Evolutionary conservation across 2,113 vertebrate species (phyloP).

Genomic region (western clawed frog (Xenopus tropicalis)): UCB_Xtro_10.0 CM004448.2:44951001-44951500

Average conservation of each 20-base stretch:
- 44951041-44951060: slow-evolving; percentile 45
- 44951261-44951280: not conserved
- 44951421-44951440: too few species aligned
- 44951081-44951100: slow-evolving; percentile 45
- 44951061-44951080: slow-evolving; percentile 42
- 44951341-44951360: too few species aligned
- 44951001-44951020: slow-evolving; percentile 43
- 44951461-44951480: too few species aligned
- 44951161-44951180: slow-evolving; percentile 34
- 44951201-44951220: slow-evolving; percentile 15
- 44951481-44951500: too few species aligned
- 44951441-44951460: too few species aligned
- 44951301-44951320: not conserved
- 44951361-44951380: too few species aligned
- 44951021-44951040: slow-evolving; percentile 46
- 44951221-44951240: not conserved
- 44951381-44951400: too few species aligned
- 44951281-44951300: not conserved
- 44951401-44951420: too few species aligned
- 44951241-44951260: not conserved
- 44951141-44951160: slow-evolving; percentile 41
- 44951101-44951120: slow-evolving; percentile 43
- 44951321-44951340: not conserved
- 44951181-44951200: slow-evolving; percentile 27
- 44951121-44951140: slow-evolving; percentile 44